Evolutionary conservation across 2,797 vertebrate genomes (phyloP), one percentile per base, ranked within the genome.

Genomic region (Micropoecilia bifurca): DNA sequence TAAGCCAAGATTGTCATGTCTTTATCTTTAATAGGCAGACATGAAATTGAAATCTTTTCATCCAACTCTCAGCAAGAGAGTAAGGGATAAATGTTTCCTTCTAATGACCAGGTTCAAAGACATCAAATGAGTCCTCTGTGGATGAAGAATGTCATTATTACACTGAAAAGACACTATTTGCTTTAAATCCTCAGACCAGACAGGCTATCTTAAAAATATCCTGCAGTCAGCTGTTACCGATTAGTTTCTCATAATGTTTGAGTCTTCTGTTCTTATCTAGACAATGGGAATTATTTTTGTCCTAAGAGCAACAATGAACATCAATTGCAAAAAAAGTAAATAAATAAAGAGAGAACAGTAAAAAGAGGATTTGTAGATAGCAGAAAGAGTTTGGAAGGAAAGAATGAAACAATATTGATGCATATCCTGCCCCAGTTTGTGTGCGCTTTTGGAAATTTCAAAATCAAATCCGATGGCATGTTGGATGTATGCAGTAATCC

Each of bases 381-480:
- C 30, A 36, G 55, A 71, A 87, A 73, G 74, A 76, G 75, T 76
- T 12, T 75, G 28, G 55, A 73, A 82, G 81, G 76, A 43, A 30
- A 48, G 13, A 41, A 25, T n/a, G 18, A 43, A 75, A 81, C 36
- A 39, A 69, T 28, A 46, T 71, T 33, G 10, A 33, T 6, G 8
- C 1, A 28, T 73, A 84, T 91, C 81, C 89, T 92, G 90, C 83
- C 78, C 83, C 48, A 18, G 81, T 71, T 79, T 79, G 5, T 75
- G 48, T 39, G 50, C 69, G 43, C 36, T 48, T 72, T 81, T 14
- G 46, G 36, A 81, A 78, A 82, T 87, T 83, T 78, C 68, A 7
- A 47, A 74, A 76, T 72, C 47, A 47, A 48, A 69, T 61, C 63
- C 59, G 25, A 89, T 68, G 28, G 78, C 45, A 81, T 82, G 83